Base-by-base conservation (phyloP, 2,797 vertebrate genomes). In the Cyprinella venusta region DNA sequence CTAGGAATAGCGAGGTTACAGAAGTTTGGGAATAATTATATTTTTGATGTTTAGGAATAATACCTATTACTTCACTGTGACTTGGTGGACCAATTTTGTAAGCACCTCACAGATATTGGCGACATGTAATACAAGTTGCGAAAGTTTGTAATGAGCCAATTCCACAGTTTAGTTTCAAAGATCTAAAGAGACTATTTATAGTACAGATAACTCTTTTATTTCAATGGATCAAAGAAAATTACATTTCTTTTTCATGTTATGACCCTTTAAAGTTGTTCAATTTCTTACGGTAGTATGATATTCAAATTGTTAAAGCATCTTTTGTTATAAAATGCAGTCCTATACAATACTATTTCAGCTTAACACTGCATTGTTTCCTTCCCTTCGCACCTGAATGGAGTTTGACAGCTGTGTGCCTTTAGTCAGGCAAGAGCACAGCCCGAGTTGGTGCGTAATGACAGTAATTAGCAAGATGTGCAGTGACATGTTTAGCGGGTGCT, bases 381-480 rank as follows among this genome's bases (percentile, higher is more conserved):
- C 81, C 63, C 68, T 79, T 74, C 72, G 26, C 78, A 85, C 48
- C 82, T 85, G 78, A 90, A 89, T 88, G 83, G 76, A 79, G 19
- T 71, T 83, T 87, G 87, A 88, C 90, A 89, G 90, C 88, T 84
- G 81, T 81, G 81, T 87, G 85, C n/a, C 21, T 69, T 81, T 54
- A 80, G 84, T 79, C 80, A 83, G 68, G 83, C 72, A 82, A 74
- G 61, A 76, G 26, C 74, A 56, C 86, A 85, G 64, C 78, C 81
- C 9, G 0, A 72, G 78, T 89, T 85, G 82, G 18, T 75, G 75
- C 78, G 64, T 90, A 89, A 90, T 91, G 87, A 80, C 26, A 84
- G 87, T 90, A 86, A 92, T 93, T 91, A 90, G 85, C 56, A 84
- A 86, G 77, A 89, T 70, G 85, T 89, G 90, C 87, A 74, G 84